Conservation (phyloP, 2,113 vertebrate genomes). For the Pituophis catenifer region DNA sequence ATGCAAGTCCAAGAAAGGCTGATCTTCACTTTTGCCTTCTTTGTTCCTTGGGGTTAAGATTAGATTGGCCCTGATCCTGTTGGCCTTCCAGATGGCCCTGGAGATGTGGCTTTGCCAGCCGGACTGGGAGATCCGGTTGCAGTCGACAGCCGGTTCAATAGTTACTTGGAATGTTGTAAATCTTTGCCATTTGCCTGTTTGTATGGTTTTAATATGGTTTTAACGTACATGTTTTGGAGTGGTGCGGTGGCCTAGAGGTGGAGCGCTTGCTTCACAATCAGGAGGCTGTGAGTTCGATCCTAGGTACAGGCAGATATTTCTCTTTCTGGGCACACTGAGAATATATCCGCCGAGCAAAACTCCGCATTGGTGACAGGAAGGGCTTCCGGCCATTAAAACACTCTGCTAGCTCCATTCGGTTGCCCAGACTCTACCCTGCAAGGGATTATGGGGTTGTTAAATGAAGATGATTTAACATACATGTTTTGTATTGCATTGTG, state of each 20-base stretch:
- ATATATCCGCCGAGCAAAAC: no score
- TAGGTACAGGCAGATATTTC: no score
- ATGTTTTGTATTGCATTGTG: neutral
- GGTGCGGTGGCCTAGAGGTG: no score
- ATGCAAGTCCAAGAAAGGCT: neutral
- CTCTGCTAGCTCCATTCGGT: no score
- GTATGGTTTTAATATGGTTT: neutral
- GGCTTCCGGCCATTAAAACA: no score
- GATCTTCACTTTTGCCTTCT: neutral
- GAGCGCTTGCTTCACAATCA: no score
- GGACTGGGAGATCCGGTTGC: neutral
- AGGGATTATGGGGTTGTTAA: no score
- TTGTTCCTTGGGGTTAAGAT: constrained; percentile 17
- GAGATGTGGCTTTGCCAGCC: neutral
- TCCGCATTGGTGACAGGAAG: no score
- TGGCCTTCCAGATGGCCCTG: neutral
- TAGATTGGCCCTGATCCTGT: neutral
- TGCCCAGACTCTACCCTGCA: no score
- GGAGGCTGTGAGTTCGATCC: no score
- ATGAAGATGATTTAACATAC: no score
- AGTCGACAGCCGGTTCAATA: neutral
- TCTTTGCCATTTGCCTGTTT: neutral
- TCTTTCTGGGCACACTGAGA: no score
- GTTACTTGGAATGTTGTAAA: neutral
- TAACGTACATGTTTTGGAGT: neutral